Evolutionary conservation across 2,888 invertebrate genomes (phyloP).

Genomic region (Calliphora vomitoria): DNA sequence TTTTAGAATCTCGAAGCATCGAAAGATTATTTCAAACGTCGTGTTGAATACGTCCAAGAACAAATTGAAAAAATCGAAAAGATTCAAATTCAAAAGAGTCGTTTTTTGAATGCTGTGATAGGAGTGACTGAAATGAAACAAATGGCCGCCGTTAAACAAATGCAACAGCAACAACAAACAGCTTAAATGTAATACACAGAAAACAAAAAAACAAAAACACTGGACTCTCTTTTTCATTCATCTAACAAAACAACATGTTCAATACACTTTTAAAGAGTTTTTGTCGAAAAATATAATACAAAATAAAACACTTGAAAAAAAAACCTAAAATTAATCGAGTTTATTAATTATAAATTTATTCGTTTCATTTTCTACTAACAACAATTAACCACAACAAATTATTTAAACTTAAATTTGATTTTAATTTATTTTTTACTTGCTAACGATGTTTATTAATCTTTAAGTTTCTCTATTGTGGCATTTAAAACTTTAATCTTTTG

Average conservation of each 20-base stretch:
- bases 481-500: conserved; percentile 86
- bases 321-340: neutral
- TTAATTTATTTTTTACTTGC: neutral
- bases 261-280: conserved; percentile 43
- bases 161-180: conserved; percentile 79
- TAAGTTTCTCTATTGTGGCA: conserved; percentile 75
- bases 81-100: conserved; percentile 88
- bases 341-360: conserved; percentile 31
- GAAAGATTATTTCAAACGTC: conserved; percentile 96
- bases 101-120: conserved; percentile 91
- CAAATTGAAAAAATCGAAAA: conserved; percentile 97
- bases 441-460: conserved; percentile 64
- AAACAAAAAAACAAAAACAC: conserved; percentile 27
- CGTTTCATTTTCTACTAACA: conserved; percentile 26
- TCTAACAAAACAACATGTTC: conserved; percentile 40
- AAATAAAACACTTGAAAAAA: conserved; percentile 43
- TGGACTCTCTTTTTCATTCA: conserved; percentile 41
- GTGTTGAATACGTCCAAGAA: conserved; percentile 95
- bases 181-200: conserved; percentile 72
- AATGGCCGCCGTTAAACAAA: conserved; percentile 78
- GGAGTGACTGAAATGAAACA: conserved; percentile 91
- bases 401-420: neutral
- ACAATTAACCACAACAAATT: conserved; percentile 33
- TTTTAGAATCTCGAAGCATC: conserved; percentile 90
- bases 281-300: conserved; percentile 36